Evolutionary conservation across 2,797 vertebrate genomes (phyloP).

Genomic region (Acrossocheilus fasciatus): DNA sequence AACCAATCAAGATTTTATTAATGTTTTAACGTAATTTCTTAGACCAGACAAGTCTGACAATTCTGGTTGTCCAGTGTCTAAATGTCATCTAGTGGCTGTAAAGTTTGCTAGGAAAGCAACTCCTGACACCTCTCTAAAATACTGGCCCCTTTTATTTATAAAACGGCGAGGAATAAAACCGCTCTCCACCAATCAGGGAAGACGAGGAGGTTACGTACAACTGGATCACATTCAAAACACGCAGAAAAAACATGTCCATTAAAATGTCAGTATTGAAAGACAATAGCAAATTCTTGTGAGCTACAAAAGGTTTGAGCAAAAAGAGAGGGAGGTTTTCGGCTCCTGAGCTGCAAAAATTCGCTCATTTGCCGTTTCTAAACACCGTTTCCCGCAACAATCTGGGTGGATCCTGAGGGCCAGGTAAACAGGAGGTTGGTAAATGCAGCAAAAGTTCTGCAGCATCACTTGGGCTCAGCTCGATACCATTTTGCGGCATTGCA

Average conservation of each 20-base stretch:
- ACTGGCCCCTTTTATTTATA: constrained; percentile 30
- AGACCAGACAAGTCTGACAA: not conserved
- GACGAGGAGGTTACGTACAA: constrained; percentile 3
- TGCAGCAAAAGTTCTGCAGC: constrained; percentile 50
- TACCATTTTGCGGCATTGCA: constrained; percentile 33
- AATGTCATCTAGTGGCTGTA: not conserved
- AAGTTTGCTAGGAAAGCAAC: constrained; percentile 21
- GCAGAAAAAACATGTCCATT: constrained; percentile 13
- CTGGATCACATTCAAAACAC: constrained; percentile 18
- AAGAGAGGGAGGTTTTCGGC: not conserved
- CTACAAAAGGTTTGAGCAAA: constrained; percentile 38
- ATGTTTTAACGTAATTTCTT: not conserved
- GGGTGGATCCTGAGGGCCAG: constrained; percentile 19
- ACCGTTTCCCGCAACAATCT: not conserved
- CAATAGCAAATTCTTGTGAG: constrained; percentile 12
- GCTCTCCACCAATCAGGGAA: constrained; percentile 46
- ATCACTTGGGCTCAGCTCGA: constrained; percentile 60
- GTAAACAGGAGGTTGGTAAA: constrained; percentile 26
- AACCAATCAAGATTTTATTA: not conserved
- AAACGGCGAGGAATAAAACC: constrained; percentile 30
- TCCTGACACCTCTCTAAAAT: constrained; percentile 5
- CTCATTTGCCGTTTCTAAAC: constrained; percentile 1
- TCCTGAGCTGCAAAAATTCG: constrained; percentile 27
- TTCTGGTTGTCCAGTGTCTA: not conserved
- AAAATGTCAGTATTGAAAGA: constrained; percentile 39